Base-by-base conservation (phyloP, 1,140 invertebrate genomes). In the Thaumatotibia leucotreta region DNA sequence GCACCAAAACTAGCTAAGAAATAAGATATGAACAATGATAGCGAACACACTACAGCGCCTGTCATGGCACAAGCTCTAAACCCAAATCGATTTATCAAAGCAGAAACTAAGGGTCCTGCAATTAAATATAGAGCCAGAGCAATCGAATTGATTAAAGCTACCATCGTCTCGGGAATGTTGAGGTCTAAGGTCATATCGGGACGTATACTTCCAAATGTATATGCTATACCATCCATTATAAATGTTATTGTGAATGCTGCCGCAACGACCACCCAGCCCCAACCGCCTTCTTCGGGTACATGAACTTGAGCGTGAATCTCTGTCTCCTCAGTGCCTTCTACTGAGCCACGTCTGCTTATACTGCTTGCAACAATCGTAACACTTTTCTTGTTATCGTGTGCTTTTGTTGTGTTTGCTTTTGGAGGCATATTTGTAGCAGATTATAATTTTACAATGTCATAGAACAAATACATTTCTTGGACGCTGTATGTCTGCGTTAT, bases 41-140 rank as follows among this genome's bases (percentile, higher is more conserved):
- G 76, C 4, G 84, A 76, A 75, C 77, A 77, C 23, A 88, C 63
- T 58, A 88, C 69, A 31, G 88, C 86, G 35, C 96, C 97, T n/a
- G 93, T 77, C 67, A 97, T 94, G 0, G 93, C 92, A 8, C 96
- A 94, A 1, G 91, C 82, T 66, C 96, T 91, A 82, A 96, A 96
- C 9, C 96, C 96, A 84, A 93, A 96, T 27, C 92, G 86, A 75
- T 96, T 96, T 50, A 92, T 89, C 45, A 97, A 83, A 1, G 94
- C 94, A 72, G 95, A n/a, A n/a, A n/a, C n/a, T n/a, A n/a, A n/a
- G n/a, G n/a, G n/a, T n/a, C n/a, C n/a, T n/a, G n/a, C n/a, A n/a
- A n/a, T n/a, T n/a, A n/a, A n/a, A n/a, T n/a, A n/a, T n/a, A n/a
- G n/a, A n/a, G n/a, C n/a, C n/a, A n/a, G n/a, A n/a, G n/a, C n/a